phyloP scores from a whole-genome alignment of 2,888 invertebrate genomes.

The Dilophus febrilis region DNA sequence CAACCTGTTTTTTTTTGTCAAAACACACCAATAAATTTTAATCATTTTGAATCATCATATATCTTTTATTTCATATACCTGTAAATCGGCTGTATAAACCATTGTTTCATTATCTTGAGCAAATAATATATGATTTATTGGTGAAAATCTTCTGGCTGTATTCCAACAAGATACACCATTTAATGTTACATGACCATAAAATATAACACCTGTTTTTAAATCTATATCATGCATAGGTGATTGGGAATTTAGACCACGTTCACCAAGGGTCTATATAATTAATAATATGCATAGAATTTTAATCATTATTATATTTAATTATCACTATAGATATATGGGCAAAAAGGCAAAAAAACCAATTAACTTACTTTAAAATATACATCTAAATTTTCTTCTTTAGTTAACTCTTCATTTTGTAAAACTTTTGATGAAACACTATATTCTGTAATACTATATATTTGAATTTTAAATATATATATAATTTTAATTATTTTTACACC shows the following conservation, averaged over 20 bases:
- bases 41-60: neutral
- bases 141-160: constrained; percentile 19
- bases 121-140: constrained; percentile 35
- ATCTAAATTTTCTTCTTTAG: constrained; percentile 35
- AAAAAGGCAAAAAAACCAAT: too few relatives aligned
- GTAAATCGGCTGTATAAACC: constrained; percentile 55
- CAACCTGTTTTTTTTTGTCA: constrained; percentile 2
- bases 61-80: constrained; percentile 16
- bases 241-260: constrained; percentile 56
- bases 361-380: constrained; percentile 33
- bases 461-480: too few relatives aligned
- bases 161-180: constrained; percentile 67
- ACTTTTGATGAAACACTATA: constrained; percentile 50
- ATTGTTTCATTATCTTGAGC: constrained; percentile 40
- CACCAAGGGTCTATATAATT: constrained; percentile 38
- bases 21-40: neutral
- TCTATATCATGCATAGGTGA: constrained; percentile 53
- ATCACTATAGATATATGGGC: too few relatives aligned
- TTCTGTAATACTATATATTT: constrained; percentile 38
- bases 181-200: constrained; percentile 50
- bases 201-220: constrained; percentile 39
- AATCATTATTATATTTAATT: too few relatives aligned
- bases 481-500: too few relatives aligned
- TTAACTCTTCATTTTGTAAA: constrained; percentile 35
- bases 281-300: too few relatives aligned